Conservation (phyloP, 1,140 invertebrate genomes). For the Drosophila neocordata region DNA sequence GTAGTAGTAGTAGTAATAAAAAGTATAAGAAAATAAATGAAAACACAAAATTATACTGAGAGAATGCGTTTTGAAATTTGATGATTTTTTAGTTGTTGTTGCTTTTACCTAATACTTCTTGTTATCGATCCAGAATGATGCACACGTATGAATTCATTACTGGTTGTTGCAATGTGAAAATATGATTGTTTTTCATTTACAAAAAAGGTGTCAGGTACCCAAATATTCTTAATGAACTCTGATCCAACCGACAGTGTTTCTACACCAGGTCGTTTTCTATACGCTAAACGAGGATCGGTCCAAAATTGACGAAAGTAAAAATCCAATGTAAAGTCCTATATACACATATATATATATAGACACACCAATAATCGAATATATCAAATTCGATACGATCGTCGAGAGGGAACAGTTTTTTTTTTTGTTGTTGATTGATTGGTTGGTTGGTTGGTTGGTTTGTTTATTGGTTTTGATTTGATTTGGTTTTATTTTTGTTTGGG, state of each 20-base stretch:
- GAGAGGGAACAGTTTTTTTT: background rate
- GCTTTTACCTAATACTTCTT: constrained; percentile 95
- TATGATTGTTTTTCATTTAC: constrained; percentile 99
- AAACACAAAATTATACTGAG: constrained; percentile 35
- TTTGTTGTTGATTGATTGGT: background rate
- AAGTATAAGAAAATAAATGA: constrained; percentile 42
- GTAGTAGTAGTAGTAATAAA: background rate
- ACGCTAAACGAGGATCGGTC: constrained; percentile 96
- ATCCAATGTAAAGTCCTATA: constrained; percentile 98
- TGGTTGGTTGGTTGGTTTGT: background rate
- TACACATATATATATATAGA: constrained; percentile 22
- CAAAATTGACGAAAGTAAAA: constrained; percentile 99
- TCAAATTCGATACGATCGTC: constrained; percentile 12
- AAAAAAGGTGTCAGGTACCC: constrained; percentile 99
- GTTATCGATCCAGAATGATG: constrained; percentile 97
- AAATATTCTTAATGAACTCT: constrained; percentile 98
- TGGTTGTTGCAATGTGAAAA: constrained; percentile 98
- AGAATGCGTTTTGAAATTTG: constrained; percentile 42
- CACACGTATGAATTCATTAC: constrained; percentile 98
- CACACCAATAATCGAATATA: constrained; percentile 27
- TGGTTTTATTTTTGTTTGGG: background rate
- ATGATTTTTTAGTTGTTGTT: constrained; percentile 49
- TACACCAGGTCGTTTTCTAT: constrained; percentile 92
- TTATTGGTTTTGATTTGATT: background rate
- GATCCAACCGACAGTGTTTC: constrained; percentile 95